Conservation (phyloP, 1,140 invertebrate genomes). For the Hyposmocoma kahamanoa region DNA sequence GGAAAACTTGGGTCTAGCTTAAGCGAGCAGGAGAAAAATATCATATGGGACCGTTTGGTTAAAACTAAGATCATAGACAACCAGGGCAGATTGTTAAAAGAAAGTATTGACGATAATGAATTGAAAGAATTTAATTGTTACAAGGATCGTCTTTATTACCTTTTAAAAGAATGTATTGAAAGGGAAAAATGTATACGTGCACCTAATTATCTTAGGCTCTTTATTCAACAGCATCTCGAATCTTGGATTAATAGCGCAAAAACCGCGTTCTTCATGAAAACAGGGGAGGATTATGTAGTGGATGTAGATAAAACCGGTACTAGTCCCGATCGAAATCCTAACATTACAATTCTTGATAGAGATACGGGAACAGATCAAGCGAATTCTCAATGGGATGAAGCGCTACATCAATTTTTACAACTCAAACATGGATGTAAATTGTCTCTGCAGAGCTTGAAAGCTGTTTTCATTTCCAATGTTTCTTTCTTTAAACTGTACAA, state of each 20-base stretch:
- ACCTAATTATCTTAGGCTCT: too few relatives aligned
- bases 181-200: too few relatives aligned
- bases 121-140: not conserved
- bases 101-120: too few relatives aligned
- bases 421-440: not conserved
- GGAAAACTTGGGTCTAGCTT: too few relatives aligned
- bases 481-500: not conserved
- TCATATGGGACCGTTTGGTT: too few relatives aligned
- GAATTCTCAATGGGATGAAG: not conserved
- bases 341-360: too few relatives aligned
- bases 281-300: not conserved
- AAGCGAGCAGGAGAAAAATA: too few relatives aligned
- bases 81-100: too few relatives aligned
- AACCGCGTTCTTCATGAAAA: not conserved
- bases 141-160: not conserved
- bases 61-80: too few relatives aligned
- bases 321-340: too few relatives aligned
- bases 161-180: not conserved
- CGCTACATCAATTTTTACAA: not conserved
- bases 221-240: not conserved
- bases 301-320: too few relatives aligned
- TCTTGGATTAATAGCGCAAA: not conserved
- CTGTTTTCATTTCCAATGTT: not conserved
- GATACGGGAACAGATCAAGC: not conserved
- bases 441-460: not conserved